Evolutionary conservation across 1,140 invertebrate species (phyloP), one percentile per base, ranked within the genome.

Genomic region (Stegodyphus mimosarum): DNA sequence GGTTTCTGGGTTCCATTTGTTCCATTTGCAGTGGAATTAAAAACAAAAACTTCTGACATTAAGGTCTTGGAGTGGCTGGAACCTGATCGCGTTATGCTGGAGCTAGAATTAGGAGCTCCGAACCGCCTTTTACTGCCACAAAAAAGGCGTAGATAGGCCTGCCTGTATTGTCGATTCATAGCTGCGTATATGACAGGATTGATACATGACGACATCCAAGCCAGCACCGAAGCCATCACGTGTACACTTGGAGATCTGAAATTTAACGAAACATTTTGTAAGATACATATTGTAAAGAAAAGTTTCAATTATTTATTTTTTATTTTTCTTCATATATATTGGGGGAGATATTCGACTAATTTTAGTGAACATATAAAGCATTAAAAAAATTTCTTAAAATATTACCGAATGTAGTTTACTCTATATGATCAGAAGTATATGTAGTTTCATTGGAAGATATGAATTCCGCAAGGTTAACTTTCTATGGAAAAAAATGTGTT

Each of bases 151-250:
- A 84, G 66, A 89, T 96, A 96, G 1, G 95, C 95, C 87, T 94
- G 94, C 51, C 95, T 92, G 89, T 97, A 97, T 88, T 96, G 95
- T 0, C 94, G 94, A 86, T 95, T 96, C 95, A 96, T 97, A 1
- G 96, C 94, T 13, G 96, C 95, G 89, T 96, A 93, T 60, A 93
- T 92, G 33, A 93, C 90, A 0, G 92, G 92, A 88, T 93, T 93
- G 71, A 93, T 91, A 86, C 92, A 92, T 1, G 92, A 91, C n/a
- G 91, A 92, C 66, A 92, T 87, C 89, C 93, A 93, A 33, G 93
- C 90, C 71, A 93, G 88, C 9, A 93, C 88, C 87, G 93, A 93
- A 7, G 92, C 91, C 13, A 93, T 85, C 7, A 93, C 90, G 86
- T 93, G 92, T 11, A 93, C 88, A 93, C 94, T 93, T 89, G 96